These are phyloP conservation scores for Caenorhabditis sp. DNA, from an alignment of 2,888 invertebrate genomes.

Conservation along the genomic window DNA sequence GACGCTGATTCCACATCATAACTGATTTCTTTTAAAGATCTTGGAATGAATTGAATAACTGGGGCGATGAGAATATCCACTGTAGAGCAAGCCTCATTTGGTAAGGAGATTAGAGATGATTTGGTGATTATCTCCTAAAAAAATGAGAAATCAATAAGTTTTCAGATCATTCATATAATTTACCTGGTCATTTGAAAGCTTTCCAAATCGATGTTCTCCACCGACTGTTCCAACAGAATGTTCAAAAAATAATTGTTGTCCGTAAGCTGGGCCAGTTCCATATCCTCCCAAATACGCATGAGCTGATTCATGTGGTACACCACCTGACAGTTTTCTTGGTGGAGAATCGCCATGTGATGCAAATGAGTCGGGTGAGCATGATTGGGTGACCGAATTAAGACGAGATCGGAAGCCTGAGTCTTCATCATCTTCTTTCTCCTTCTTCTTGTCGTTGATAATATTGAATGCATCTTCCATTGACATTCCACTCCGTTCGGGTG, in stretches of 20 bases:
- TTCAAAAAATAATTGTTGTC: constrained; percentile 44
- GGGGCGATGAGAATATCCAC: background rate
- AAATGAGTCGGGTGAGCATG: constrained; percentile 53
- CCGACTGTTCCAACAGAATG: constrained; percentile 32
- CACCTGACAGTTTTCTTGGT: constrained; percentile 47
- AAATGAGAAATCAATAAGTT: background rate
- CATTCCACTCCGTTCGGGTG: constrained; percentile 37
- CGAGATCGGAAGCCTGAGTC: constrained; percentile 65
- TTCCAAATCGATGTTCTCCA: constrained; percentile 12
- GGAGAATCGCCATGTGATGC: constrained; percentile 51
- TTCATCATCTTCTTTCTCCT: constrained; percentile 60
- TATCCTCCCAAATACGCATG: constrained; percentile 37
- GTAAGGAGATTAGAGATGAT: background rate
- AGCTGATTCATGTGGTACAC: constrained; percentile 8
- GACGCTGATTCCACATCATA: background rate
- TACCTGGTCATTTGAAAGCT: constrained; percentile 11
- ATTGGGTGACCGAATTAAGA: constrained; percentile 55
- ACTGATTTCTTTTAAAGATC: background rate
- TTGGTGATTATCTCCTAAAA: background rate
- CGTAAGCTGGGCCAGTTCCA: constrained; percentile 47
- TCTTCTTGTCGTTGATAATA: constrained; percentile 29
- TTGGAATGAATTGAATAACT: background rate
- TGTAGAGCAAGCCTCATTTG: background rate
- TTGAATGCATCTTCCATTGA: constrained; percentile 31
- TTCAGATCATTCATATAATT: no score